These are phyloP conservation scores for Zygogramma bicolorata DNA, from an alignment of 2,888 invertebrate species.

Conservation along the genomic window DNA sequence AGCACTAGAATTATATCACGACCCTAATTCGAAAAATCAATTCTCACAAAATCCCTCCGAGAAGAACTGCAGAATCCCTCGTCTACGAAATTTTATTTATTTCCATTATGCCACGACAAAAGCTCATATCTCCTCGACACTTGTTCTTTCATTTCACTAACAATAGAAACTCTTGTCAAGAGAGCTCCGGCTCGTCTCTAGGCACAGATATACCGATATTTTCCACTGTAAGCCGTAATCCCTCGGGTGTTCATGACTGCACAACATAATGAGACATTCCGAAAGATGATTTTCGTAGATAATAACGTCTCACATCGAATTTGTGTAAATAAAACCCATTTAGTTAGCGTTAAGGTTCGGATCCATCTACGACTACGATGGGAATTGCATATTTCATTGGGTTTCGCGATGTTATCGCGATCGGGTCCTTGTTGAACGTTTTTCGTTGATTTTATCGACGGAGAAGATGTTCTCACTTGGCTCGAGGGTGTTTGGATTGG, in stretches of 20 bases:
- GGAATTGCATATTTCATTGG: neutral
- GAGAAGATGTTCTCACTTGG: neutral
- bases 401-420: neutral
- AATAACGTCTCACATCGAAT: slow-evolving; percentile 20
- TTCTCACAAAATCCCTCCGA: too few species aligned
- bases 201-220: slow-evolving; percentile 4
- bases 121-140: neutral
- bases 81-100: too few species aligned
- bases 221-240: slow-evolving; percentile 16
- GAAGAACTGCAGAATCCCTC: too few species aligned
- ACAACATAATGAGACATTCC: slow-evolving; percentile 41
- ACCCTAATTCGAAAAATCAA: too few species aligned
- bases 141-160: neutral
- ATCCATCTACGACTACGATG: neutral
- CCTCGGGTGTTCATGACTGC: slow-evolving; percentile 41
- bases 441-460: neutral
- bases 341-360: slow-evolving; percentile 8
- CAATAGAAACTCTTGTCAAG: neutral
- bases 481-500: neutral
- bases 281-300: slow-evolving; percentile 34
- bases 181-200: neutral
- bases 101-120: neutral
- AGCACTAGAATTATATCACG: too few species aligned
- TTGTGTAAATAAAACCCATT: slow-evolving; percentile 28
- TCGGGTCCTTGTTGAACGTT: neutral